These are phyloP conservation scores for Maniola jurtina DNA, from an alignment of 1,140 invertebrate species.

Conservation along the genomic window DNA sequence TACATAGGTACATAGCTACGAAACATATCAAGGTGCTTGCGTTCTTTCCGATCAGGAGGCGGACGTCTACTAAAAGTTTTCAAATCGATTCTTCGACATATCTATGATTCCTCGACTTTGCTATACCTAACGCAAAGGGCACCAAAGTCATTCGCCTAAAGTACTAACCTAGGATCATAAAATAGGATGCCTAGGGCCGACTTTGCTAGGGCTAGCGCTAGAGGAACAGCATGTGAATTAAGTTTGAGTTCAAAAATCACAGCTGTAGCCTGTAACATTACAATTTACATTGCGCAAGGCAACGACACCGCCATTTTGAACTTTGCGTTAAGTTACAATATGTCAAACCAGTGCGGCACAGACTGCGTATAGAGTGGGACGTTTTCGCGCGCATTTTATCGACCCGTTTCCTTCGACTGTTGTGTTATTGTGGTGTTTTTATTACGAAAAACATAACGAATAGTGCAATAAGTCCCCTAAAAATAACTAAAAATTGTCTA, in stretches of 20 bases:
- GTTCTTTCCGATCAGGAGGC: too few relatives aligned
- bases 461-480: conserved; percentile 1
- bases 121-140: too few relatives aligned
- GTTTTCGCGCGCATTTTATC: conserved; percentile 42
- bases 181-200: too few relatives aligned
- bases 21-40: too few relatives aligned
- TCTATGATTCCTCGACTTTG: too few relatives aligned
- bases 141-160: too few relatives aligned
- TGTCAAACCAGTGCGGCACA: conserved; percentile 48
- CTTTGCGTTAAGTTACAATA: conserved; percentile 31
- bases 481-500: background rate
- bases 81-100: too few relatives aligned
- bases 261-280: background rate
- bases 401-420: conserved; percentile 30
- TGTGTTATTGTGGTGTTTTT: conserved; percentile 63
- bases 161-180: too few relatives aligned
- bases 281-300: conserved; percentile 54
- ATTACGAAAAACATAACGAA: conserved; percentile 27
- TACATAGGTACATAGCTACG: too few relatives aligned
- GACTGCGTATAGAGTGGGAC: conserved; percentile 26
- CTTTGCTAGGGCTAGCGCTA: too few relatives aligned
- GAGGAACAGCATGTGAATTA: too few relatives aligned
- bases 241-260: background rate
- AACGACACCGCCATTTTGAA: conserved; percentile 48
- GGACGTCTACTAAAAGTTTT: too few relatives aligned